Conservation (phyloP, 2,888 invertebrate genomes). For the Electrophaes corylata region DNA sequence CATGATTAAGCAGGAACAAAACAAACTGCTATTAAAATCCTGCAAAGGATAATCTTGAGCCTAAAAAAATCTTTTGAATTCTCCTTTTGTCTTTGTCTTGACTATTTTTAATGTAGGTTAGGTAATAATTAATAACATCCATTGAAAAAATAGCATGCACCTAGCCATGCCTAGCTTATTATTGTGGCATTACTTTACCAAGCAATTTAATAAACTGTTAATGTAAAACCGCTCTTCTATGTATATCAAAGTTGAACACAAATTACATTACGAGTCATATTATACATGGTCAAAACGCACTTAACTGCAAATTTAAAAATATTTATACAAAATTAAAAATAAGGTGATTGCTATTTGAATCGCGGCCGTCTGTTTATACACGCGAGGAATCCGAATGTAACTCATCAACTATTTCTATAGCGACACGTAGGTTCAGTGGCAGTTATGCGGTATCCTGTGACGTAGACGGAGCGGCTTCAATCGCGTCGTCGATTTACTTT, state of each 20-base stretch:
- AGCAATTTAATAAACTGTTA: no score
- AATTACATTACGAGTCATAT: not conserved
- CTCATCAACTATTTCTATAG: conserved; percentile 77
- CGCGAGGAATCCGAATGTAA: conserved; percentile 63
- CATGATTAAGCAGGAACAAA: not conserved
- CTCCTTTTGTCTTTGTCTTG: no score
- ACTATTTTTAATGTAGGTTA: no score
- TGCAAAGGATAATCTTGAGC: no score
- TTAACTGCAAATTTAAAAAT: conserved; percentile 36
- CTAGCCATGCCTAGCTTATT: no score
- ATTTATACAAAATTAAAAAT: conserved; percentile 31
- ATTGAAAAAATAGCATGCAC: no score
- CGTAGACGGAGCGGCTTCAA: conserved; percentile 49
- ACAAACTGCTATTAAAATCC: no score
- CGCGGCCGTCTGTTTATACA: conserved; percentile 63
- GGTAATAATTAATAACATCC: no score
- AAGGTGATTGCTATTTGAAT: conserved; percentile 37
- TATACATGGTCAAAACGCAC: not conserved
- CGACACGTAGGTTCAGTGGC: conserved; percentile 57
- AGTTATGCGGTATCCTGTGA: conserved; percentile 63
- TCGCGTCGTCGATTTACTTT: conserved; percentile 37
- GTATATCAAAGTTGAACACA: not conserved
- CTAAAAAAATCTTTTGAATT: no score
- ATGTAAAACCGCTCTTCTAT: no score
- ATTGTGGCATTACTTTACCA: no score